These are phyloP conservation scores for Pycnomerus fuliginosus DNA, from an alignment of 2,888 invertebrate genomes.

Conservation along the genomic window DNA sequence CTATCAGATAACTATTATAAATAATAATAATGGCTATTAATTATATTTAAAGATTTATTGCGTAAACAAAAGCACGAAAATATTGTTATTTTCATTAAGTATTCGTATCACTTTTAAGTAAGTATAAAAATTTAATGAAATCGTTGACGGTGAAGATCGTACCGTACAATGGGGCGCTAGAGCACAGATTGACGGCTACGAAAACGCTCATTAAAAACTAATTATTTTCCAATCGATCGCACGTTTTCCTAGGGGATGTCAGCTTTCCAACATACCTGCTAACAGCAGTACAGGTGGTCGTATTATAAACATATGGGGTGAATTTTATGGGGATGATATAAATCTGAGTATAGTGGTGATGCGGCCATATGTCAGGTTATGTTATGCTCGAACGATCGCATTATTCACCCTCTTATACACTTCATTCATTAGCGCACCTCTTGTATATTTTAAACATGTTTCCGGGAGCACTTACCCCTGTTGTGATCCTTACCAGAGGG, in stretches of 20 bases:
- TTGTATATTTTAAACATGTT: slow-evolving; percentile 20
- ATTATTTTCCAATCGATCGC: slow-evolving; percentile 15
- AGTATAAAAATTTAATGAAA: too few relatives aligned
- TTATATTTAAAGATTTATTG: too few relatives aligned
- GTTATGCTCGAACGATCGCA: slow-evolving; percentile 38
- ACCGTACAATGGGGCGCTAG: too few relatives aligned
- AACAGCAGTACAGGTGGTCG: slow-evolving; percentile 32
- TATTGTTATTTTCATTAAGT: too few relatives aligned
- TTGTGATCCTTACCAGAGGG: too few relatives aligned
- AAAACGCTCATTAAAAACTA: slow-evolving; percentile 3
- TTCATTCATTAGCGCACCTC: slow-evolving; percentile 23
- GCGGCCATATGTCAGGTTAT: slow-evolving; percentile 43
- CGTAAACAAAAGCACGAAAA: too few relatives aligned
- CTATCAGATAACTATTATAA: too few relatives aligned
- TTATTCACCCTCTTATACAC: slow-evolving; percentile 37
- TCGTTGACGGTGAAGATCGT: too few relatives aligned
- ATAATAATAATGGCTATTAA: too few relatives aligned
- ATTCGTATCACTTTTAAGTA: too few relatives aligned
- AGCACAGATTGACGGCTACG: too few relatives aligned
- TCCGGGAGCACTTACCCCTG: slow-evolving; percentile 18
- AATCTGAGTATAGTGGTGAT: slow-evolving; percentile 39
- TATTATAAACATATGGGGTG: slow-evolving; percentile 33
- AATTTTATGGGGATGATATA: slow-evolving; percentile 33
- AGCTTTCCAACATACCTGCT: slow-evolving; percentile 15
- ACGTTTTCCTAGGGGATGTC: slow-evolving; percentile 6